Evolutionary conservation across 2,797 vertebrate genomes (phyloP).

Genomic region (Tympanoctomys barrerae): DNA sequence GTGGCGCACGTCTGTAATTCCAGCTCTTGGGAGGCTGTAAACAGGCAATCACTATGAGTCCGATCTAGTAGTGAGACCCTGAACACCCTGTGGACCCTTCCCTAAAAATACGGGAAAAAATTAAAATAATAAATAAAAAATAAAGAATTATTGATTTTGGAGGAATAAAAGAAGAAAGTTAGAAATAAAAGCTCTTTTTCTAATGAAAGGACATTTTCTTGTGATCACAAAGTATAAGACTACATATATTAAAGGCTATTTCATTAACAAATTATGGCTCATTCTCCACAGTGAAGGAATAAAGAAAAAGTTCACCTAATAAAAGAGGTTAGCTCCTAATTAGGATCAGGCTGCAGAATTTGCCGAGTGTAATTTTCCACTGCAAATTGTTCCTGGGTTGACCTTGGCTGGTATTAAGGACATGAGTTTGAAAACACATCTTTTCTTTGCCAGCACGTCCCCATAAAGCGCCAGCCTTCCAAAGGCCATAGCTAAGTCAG

Average conservation of each 20-base stretch:
- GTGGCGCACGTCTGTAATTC: no score
- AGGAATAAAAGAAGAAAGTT: constrained; percentile 59
- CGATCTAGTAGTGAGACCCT: no score
- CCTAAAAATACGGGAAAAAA: no score
- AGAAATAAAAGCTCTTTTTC: constrained; percentile 67
- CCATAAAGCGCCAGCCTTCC: constrained; percentile 48
- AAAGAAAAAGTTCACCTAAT: constrained; percentile 77
- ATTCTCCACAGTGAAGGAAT: constrained; percentile 69
- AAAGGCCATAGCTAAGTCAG: constrained; percentile 7
- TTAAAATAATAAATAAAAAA: background rate
- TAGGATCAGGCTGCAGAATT: constrained; percentile 71
- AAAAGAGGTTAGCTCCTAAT: constrained; percentile 74
- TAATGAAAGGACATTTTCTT: constrained; percentile 69
- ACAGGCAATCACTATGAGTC: no score
- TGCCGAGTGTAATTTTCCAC: constrained; percentile 75
- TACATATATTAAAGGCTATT: constrained; percentile 67
- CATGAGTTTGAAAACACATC: constrained; percentile 79
- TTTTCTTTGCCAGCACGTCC: constrained; percentile 65
- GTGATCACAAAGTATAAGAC: constrained; percentile 67
- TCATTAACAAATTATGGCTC: constrained; percentile 74
- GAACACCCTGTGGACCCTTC: no score
- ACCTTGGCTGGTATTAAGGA: constrained; percentile 75
- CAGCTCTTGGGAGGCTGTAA: no score
- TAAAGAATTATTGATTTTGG: constrained; percentile 49
- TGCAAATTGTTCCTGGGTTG: constrained; percentile 66